Percentiles rank a stretch among this genome's conserved stretches.
These are phyloP conservation scores for Oscheius sp. DNA, from an alignment of 2,888 invertebrate species.

Conservation along the genomic window DNA sequence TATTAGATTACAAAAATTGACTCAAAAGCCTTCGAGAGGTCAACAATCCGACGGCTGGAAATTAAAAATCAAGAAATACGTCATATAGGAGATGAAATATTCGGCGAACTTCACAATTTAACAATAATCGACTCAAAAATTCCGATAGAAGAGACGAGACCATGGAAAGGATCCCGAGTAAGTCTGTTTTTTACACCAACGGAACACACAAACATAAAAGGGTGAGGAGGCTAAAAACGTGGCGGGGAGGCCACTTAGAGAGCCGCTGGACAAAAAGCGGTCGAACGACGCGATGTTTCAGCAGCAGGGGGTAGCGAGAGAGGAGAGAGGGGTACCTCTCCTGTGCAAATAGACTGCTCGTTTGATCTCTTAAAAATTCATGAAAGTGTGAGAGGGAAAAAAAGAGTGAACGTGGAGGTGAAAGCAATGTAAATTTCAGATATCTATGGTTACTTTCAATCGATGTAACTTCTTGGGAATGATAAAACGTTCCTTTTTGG, in stretches of 20 bases:
- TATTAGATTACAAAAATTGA: not conserved
- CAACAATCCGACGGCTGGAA: conserved; percentile 16
- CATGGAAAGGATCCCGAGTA: conserved; percentile 4
- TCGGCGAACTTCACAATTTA: conserved; percentile 13
- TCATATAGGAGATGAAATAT: conserved; percentile 4
- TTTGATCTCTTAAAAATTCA: conserved; percentile 4
- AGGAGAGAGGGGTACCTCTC: conserved; percentile 3
- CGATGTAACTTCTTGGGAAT: conserved; percentile 19
- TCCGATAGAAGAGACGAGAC: not conserved
- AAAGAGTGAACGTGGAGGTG: no score
- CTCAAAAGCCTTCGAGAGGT: conserved; percentile 9
- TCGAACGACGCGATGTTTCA: conserved; percentile 9
- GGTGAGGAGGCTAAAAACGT: conserved; percentile 36
- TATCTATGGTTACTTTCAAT: not conserved
- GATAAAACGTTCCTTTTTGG: conserved; percentile 17
- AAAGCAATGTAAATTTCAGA: no score
- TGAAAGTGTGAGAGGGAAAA: not conserved
- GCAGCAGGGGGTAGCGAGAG: conserved; percentile 1
- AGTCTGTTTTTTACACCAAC: not conserved
- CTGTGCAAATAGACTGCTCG: conserved; percentile 12
- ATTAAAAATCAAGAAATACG: conserved; percentile 5
- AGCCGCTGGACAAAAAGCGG: conserved; percentile 26
- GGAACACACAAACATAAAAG: not conserved
- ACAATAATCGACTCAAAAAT: conserved; percentile 2
- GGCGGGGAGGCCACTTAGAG: conserved; percentile 27